Percentiles rank a stretch among this genome's conserved stretches.
Evolutionary conservation across 2,888 invertebrate genomes (phyloP).

Genomic region (Nymphalis c-album): DNA sequence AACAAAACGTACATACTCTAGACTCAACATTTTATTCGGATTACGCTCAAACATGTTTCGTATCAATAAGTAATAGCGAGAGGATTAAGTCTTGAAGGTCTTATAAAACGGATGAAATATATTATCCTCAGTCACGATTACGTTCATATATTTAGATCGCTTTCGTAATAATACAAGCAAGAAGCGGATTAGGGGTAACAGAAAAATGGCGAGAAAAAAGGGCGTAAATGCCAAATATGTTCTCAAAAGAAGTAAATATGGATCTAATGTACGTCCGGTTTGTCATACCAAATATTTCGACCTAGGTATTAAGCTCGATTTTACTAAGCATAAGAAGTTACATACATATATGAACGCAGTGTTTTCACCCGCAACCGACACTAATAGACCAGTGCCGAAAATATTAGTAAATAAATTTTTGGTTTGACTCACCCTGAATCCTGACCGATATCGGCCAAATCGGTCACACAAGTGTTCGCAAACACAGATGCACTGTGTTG

Average conservation of each 20-base stretch:
- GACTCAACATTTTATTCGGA: too few relatives aligned
- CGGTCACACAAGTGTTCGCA: too few relatives aligned
- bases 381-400: too few relatives aligned
- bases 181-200: background rate
- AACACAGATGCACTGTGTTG: too few relatives aligned
- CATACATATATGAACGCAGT: background rate
- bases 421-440: too few relatives aligned
- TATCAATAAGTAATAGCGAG: too few relatives aligned
- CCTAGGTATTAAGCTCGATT: background rate
- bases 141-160: background rate
- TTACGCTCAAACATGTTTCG: too few relatives aligned
- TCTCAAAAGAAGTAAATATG: slow-evolving; percentile 25
- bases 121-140: background rate
- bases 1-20: too few relatives aligned
- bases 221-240: slow-evolving; percentile 23
- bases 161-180: background rate
- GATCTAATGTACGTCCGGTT: slow-evolving; percentile 25
- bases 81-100: too few relatives aligned
- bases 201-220: slow-evolving; percentile 16
- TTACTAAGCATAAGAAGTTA: background rate
- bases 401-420: too few relatives aligned
- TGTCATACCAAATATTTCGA: slow-evolving; percentile 14
- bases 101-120: background rate
- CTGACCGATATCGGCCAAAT: too few relatives aligned
- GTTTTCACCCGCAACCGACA: background rate